phyloP scores from a whole-genome alignment of 2,888 invertebrate genomes.

The Tenthredo livida region DNA sequence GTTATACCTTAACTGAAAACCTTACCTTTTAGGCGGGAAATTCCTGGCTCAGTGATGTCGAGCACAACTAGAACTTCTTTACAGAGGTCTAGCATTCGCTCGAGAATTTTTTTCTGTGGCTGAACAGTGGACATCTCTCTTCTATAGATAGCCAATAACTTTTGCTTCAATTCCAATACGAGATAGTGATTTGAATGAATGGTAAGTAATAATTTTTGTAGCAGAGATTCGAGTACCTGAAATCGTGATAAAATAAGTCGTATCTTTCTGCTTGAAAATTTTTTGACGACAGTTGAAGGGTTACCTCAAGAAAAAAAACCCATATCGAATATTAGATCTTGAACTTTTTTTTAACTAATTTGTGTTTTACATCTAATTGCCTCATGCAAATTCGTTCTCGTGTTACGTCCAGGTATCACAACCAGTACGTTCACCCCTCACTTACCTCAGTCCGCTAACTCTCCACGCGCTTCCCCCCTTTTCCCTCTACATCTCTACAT shows the following conservation, averaged over 20 bases:
- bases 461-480: too few relatives aligned
- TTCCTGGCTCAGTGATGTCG: slow-evolving; percentile 85
- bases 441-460: too few relatives aligned
- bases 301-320: not conserved
- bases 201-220: slow-evolving; percentile 80
- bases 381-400: too few relatives aligned
- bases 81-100: slow-evolving; percentile 84
- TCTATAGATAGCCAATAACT: slow-evolving; percentile 81
- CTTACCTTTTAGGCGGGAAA: slow-evolving; percentile 84
- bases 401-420: too few relatives aligned
- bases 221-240: slow-evolving; percentile 75
- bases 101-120: slow-evolving; percentile 79
- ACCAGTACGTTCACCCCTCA: too few relatives aligned
- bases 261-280: not conserved
- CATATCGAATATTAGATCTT: not conserved
- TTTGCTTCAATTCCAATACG: slow-evolving; percentile 85
- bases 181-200: slow-evolving; percentile 85
- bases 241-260: slow-evolving; percentile 48
- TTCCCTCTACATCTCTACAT: too few relatives aligned
- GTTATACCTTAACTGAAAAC: not conserved
- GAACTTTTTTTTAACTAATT: not conserved
- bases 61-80: slow-evolving; percentile 83
- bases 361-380: too few relatives aligned
- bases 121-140: slow-evolving; percentile 67
- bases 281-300: not conserved